Conservation (phyloP, 2,113 vertebrate species). For the Ailurus styani region DNA sequence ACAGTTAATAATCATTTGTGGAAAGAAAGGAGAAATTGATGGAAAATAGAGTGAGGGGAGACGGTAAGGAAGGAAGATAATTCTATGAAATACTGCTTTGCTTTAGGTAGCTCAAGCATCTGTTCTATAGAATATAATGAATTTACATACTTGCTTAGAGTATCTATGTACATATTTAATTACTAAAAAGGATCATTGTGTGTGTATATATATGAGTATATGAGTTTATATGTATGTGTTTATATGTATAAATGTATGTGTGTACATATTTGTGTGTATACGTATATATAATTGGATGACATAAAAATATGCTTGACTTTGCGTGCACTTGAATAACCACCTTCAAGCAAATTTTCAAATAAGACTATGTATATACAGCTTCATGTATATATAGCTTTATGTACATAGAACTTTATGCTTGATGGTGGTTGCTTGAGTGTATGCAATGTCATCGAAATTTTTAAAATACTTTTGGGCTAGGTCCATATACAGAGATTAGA, state of each 20-base stretch:
- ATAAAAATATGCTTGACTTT: not conserved
- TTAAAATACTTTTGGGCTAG: slow-evolving; percentile 4
- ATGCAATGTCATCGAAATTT: not conserved
- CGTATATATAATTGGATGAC: not conserved
- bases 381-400: not conserved
- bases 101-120: not conserved
- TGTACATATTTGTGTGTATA: not conserved
- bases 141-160: not conserved
- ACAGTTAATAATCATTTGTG: not conserved
- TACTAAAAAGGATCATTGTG: not conserved
- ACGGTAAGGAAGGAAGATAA: not conserved
- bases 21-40: not conserved
- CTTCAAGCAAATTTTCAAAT: not conserved
- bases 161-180: not conserved
- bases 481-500: not conserved
- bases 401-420: not conserved
- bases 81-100: not conserved
- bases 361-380: not conserved
- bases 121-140: not conserved
- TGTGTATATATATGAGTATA: not conserved
- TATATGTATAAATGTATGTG: accelerated
- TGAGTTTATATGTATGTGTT: not conserved
- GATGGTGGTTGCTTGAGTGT: not conserved
- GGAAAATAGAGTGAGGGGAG: not conserved
- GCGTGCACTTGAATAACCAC: not conserved